Base-by-base conservation (phyloP, 2,888 invertebrate species). In the Rhogogaster chlorosoma region DNA sequence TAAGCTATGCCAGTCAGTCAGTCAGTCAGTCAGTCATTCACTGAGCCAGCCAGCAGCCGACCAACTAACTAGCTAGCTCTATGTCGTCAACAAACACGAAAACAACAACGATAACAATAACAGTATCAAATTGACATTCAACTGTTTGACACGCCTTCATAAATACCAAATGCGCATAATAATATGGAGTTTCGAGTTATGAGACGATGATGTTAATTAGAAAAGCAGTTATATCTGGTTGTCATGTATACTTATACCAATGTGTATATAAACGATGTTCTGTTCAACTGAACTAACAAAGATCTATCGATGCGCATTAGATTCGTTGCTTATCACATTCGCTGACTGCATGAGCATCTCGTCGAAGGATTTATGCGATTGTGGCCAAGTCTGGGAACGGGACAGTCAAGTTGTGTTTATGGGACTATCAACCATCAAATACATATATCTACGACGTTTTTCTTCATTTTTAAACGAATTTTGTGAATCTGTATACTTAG, bases 191-290 rank as follows among this genome's bases (percentile, higher is more conserved):
- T 49, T 45, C 45, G 38, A 77, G 38, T 49, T 67, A 67, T 32
- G 67, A 67, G 67, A 26, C 61, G 26, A 61, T 22, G 42, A 38
- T 53, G 77, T 77, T 77, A 53, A 77, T 77, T 49, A 53, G 53
- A 77, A 77, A 77, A 77, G 77, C 77, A 32, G 77, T 49, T 77
- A 49, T 77, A 32, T 77, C 77, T 77, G 77, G 77, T 77, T 77
- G 29, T 42, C 15, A 45, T 26, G 26, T 49, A 32, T 49, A 15
- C 45, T 32, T 77, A 22, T n/a, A 15, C 70, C 5, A 18, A 18
- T 36, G 18, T n/a, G 9, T 18, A 42, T 42, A 42, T 12, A 42
- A 73, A 26, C 38, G 22, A 38, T 73, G 10, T 22, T 42, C 42
- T 42, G 42, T 73, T 73, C 38, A n/a, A 61, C 12, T 61, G 26